Evolutionary conservation across 2,888 invertebrate species (phyloP), one percentile per base, ranked within the genome.

Genomic region (Netelia inedita): DNA sequence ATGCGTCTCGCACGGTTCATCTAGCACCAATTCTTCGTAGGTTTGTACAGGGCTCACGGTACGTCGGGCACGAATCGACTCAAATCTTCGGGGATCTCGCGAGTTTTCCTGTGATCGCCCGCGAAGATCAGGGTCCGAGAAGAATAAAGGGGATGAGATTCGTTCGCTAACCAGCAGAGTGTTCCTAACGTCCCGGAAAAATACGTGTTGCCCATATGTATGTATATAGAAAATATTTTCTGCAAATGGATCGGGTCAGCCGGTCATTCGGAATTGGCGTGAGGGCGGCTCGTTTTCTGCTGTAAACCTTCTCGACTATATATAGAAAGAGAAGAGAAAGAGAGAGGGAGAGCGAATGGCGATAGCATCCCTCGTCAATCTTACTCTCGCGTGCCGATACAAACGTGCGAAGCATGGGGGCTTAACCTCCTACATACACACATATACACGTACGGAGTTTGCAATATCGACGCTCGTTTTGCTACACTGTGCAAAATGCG

Each of bases 341-440:
- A 41, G 16, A 43, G 61, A 11, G 68, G 11, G 3, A 79, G 65
- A 35, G 28, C 16, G 72, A 46, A 65, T 50, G 5, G 65, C 72
- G 55, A 72, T 43, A 72, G n/a, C 16, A 68, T 41, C 63, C 43
- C 72, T 78, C 84, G 84, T 84, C 84, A 83, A 85, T 72, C 80
- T 85, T 83, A 76, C 80, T 80, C 69, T 76, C 76, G 65, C 80
- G 78, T 73, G 73, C 68, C 59, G 72, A 83, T 81, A 80, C 78
- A 71, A 78, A 83, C 72, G 83, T 79, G 83, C 78, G 68, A 78
- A 83, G 76, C 61, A 23, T 10, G 14, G 28, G 23, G 61, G 61
- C n/a, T 9, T 57, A 53, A 14, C 10, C 46, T 8, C 57, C 16
- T 19, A 55, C 55, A 19, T 9, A 21, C 0, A 46, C 14, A 61